Conservation (phyloP, 2,888 invertebrate genomes). For the Amblyjoppa proteus region DNA sequence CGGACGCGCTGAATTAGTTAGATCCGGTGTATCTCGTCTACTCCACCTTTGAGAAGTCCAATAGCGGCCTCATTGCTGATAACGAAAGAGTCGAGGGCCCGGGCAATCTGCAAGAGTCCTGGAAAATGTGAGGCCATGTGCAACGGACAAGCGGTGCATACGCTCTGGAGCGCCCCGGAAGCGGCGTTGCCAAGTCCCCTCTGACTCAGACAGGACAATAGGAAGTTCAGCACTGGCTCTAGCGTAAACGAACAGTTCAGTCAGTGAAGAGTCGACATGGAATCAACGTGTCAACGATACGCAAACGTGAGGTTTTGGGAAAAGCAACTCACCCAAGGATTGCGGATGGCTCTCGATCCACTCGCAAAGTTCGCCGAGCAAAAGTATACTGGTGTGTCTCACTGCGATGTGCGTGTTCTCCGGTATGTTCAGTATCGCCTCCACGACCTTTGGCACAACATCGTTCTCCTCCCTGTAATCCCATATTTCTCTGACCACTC, state of each 20-base stretch:
- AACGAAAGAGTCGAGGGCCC: slow-evolving; percentile 90
- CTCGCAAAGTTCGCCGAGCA: slow-evolving; percentile 96
- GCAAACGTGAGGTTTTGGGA: background rate
- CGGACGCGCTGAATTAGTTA: background rate
- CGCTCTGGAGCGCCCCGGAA: slow-evolving; percentile 93
- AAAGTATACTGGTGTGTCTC: slow-evolving; percentile 93
- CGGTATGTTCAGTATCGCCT: slow-evolving; percentile 95
- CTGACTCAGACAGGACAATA: slow-evolving; percentile 91
- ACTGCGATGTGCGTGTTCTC: slow-evolving; percentile 94
- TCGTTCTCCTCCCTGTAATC: slow-evolving; percentile 93
- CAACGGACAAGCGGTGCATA: slow-evolving; percentile 93
- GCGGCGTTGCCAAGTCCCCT: slow-evolving; percentile 92
- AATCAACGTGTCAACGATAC: slow-evolving; percentile 1
- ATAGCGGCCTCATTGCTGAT: slow-evolving; percentile 92
- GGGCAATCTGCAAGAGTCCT: slow-evolving; percentile 91
- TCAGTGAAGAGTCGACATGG: slow-evolving; percentile 11
- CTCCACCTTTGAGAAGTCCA: slow-evolving; percentile 89
- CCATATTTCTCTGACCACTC: too few relatives aligned
- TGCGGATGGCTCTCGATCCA: slow-evolving; percentile 96
- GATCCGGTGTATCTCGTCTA: slow-evolving; percentile 1
- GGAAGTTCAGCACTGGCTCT: slow-evolving; percentile 93
- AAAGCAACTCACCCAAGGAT: slow-evolving; percentile 87
- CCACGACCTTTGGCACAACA: slow-evolving; percentile 96
- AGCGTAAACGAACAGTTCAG: slow-evolving; percentile 75
- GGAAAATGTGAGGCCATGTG: slow-evolving; percentile 92